Conservation (phyloP, 2,797 vertebrate species). For the Momotus momota region DNA sequence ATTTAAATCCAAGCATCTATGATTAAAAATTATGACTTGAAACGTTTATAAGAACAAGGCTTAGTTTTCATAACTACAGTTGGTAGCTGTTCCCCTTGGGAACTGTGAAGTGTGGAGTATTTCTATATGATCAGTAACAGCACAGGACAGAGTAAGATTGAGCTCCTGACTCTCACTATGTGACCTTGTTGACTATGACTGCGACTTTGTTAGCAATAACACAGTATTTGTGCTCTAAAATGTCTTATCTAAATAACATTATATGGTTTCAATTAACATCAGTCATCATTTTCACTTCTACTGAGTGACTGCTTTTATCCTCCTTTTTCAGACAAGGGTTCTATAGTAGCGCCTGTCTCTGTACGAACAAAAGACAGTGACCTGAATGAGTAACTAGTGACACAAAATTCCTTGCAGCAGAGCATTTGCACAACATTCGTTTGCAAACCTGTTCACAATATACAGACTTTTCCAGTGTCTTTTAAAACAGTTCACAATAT, state of each 20-base stretch:
- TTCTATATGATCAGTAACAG: background rate
- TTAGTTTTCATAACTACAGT: background rate
- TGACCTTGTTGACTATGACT: background rate
- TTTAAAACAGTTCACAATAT: background rate
- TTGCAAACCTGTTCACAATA: background rate
- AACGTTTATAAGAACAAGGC: background rate
- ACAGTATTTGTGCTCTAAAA: background rate
- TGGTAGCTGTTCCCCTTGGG: background rate
- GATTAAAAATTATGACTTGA: background rate
- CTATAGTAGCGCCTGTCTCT: background rate
- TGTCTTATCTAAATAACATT: slow-evolving; percentile 31
- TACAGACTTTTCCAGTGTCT: background rate
- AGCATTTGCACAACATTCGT: background rate
- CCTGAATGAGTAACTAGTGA: background rate
- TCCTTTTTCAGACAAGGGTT: background rate
- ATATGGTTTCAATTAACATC: slow-evolving; percentile 15
- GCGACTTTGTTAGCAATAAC: background rate
- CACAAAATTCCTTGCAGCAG: background rate
- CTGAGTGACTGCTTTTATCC: background rate
- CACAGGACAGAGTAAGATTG: background rate
- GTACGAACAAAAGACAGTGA: background rate
- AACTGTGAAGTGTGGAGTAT: background rate
- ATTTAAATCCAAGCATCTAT: background rate
- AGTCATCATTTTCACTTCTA: slow-evolving; percentile 7
- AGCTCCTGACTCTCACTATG: background rate